Conservation (phyloP, 1,140 invertebrate genomes). For the Lasaia peninsularis region DNA sequence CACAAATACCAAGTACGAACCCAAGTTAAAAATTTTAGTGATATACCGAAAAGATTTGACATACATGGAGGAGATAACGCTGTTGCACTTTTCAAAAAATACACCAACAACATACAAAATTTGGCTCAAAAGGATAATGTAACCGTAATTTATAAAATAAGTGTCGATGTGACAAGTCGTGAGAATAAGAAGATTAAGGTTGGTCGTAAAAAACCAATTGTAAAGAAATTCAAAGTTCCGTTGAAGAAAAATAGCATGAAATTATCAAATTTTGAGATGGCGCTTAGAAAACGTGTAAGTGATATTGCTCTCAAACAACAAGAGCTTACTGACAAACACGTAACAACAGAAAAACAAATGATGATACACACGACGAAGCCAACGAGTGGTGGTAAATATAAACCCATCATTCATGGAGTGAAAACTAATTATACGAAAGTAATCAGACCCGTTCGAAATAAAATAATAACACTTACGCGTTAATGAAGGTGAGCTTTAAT, state of each 20-base stretch:
- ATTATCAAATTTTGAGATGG: conserved; percentile 55
- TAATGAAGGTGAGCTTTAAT: not conserved
- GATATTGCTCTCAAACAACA: conserved; percentile 29
- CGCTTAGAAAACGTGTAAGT: conserved; percentile 43
- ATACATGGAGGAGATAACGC: conserved; percentile 45
- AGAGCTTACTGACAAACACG: conserved; percentile 21
- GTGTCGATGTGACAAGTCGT: conserved; percentile 33
- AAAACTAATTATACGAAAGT: conserved; percentile 52
- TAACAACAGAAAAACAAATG: conserved; percentile 40
- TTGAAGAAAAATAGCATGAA: conserved; percentile 64
- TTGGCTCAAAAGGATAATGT: conserved; percentile 43
- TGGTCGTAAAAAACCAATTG: conserved; percentile 32
- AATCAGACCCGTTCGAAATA: conserved; percentile 50
- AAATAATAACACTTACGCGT: conserved; percentile 29
- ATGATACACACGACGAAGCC: conserved; percentile 36
- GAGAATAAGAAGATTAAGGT: conserved; percentile 33
- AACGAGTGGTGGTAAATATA: conserved; percentile 45
- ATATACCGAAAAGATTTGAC: conserved; percentile 55
- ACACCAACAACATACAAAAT: conserved; percentile 43
- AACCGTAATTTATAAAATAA: conserved; percentile 46
- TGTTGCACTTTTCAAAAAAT: conserved; percentile 41
- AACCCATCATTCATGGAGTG: conserved; percentile 42
- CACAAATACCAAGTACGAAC: conserved; percentile 38
- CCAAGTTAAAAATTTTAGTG: conserved; percentile 36
- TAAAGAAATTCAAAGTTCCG: conserved; percentile 63